Percentiles rank a stretch among this genome's conserved stretches.
Conservation (phyloP, 1,140 invertebrate genomes). For the Sycophaga agraensis region DNA sequence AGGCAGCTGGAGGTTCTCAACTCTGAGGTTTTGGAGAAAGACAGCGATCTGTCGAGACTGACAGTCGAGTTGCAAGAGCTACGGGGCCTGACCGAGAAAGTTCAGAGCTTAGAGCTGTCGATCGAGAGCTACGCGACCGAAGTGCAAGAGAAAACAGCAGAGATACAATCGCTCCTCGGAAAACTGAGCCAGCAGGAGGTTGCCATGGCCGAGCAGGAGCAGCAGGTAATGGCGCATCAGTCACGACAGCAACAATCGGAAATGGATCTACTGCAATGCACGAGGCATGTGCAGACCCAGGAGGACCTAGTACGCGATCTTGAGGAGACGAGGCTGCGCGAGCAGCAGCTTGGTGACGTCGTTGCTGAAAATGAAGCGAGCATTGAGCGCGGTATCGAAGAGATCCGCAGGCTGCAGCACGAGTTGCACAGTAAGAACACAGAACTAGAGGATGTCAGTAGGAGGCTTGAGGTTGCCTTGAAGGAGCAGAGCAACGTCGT, state of each 20-base stretch:
- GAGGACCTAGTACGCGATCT: not conserved
- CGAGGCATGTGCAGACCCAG: not conserved
- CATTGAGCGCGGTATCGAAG: constrained; percentile 17
- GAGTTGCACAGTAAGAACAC: constrained; percentile 3
- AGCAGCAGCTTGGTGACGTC: not conserved
- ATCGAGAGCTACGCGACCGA: constrained; percentile 5
- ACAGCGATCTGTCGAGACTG: constrained; percentile 36
- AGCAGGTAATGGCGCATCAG: not conserved
- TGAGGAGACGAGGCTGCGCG: not conserved
- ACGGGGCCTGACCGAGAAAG: not conserved
- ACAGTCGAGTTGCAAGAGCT: not conserved
- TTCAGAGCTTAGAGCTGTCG: not conserved
- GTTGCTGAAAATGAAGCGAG: constrained; percentile 32
- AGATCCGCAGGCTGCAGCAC: not conserved
- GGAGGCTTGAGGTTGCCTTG: not conserved
- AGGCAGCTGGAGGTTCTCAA: constrained; percentile 4
- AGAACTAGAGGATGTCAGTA: not conserved
- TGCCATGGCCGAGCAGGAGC: not conserved
- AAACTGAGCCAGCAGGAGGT: not conserved
- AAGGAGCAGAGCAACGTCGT: not conserved
- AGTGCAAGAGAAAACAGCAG: not conserved
- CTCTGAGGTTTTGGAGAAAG: not conserved
- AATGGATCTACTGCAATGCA: not conserved
- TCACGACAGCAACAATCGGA: not conserved
- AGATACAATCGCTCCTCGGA: not conserved